Evolutionary conservation across 2,797 vertebrate species (phyloP), one percentile per base, ranked within the genome.

Genomic region (Chaetodon trifasciatus): DNA sequence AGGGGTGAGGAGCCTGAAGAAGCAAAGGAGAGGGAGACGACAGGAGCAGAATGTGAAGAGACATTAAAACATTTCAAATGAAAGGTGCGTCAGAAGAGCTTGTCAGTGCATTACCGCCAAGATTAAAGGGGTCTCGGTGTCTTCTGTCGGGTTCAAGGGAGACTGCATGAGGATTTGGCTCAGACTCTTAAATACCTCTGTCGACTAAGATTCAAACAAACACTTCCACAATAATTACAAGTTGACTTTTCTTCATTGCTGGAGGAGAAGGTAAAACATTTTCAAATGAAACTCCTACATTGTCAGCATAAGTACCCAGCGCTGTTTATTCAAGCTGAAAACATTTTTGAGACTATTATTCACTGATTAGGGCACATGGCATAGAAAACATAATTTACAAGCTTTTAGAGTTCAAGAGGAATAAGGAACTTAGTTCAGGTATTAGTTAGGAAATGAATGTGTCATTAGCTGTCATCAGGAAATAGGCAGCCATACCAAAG

Each of bases 161-260:
- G 93, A 93, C 91, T 90, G 90, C 85, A 81, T 52, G 74, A 91
- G 94, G 94, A 95, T 95, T 95, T 95, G 91, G 91, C 90, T 93
- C 90, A 90, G 92, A 86, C 91, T 92, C 91, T 92, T 93, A 92
- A 94, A 94, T 90, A 94, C 92, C 89, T 92, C 91, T 93, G 93
- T 94, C 93, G 89, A 86, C 88, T 89, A 71, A 91, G 88, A 93
- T 90, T 94, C 93, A 93, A 93, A 94, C 92, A 95, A 95, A 95
- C 90, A 93, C 91, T 92, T 93, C 89, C 89, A 92, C 92, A 93
- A 94, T 94, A 94, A 94, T 94, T 94, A 94, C 94, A 91, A 91
- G 92, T 93, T 93, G 91, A 94, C 91, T 91, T 92, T 91, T 89
- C 91, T 88, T 87, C 86, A 64, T 73, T 71, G 80, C 86, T 19